A percentile compares a stretch with the other conserved stretches of the same genome.
These are phyloP conservation scores for Rana temporaria DNA, from an alignment of 2,113 vertebrate species.

Conservation along the genomic window DNA sequence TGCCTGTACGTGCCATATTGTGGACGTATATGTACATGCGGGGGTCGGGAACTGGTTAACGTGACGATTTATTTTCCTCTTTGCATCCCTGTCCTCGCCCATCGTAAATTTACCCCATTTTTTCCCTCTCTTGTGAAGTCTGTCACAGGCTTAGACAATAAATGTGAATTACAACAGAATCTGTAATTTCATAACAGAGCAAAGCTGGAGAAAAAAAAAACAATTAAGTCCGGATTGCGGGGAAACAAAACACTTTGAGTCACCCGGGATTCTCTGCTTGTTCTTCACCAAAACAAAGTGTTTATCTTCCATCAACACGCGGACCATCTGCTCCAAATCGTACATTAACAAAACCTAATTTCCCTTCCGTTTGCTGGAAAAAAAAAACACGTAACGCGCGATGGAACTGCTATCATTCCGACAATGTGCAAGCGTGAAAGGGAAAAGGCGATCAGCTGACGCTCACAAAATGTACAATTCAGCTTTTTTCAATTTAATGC, in stretches of 20 bases:
- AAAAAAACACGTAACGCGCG: not conserved
- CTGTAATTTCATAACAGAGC: not conserved
- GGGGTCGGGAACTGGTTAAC: too few species aligned
- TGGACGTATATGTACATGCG: too few species aligned
- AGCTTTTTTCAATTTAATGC: not conserved
- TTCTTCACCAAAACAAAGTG: slow-evolving; percentile 45
- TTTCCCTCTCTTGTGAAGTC: not conserved
- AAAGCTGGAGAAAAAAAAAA: not conserved
- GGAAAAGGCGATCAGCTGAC: not conserved
- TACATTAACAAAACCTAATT: slow-evolving; percentile 25
- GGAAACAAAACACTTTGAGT: not conserved
- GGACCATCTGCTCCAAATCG: slow-evolving; percentile 43
- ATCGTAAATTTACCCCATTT: too few species aligned
- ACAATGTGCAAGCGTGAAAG: not conserved
- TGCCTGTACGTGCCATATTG: too few species aligned
- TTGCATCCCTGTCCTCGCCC: too few species aligned
- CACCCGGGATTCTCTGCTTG: not conserved
- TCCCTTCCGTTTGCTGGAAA: slow-evolving; percentile 14
- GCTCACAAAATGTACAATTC: not conserved
- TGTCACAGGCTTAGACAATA: not conserved
- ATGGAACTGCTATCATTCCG: slow-evolving; percentile 24
- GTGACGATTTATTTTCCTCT: too few species aligned
- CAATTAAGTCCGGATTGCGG: not conserved
- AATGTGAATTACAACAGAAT: not conserved
- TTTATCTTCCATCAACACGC: slow-evolving; percentile 27